Evolutionary conservation across 1,140 invertebrate species (phyloP).

Genomic region (Drosophila sulfurigaster): DNA sequence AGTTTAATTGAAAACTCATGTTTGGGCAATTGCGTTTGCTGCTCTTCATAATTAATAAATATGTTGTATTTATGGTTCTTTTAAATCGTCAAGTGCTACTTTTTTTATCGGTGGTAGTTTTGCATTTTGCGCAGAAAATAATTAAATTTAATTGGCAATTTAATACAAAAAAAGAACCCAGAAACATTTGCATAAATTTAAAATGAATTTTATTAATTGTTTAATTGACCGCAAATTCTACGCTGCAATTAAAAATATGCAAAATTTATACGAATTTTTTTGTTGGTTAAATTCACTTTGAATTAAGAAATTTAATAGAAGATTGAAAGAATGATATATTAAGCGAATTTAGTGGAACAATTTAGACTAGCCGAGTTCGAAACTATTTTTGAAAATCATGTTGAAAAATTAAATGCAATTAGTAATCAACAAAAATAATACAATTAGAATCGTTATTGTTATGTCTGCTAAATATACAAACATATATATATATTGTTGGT

Average conservation of each 20-base stretch:
- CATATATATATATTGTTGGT: conserved; percentile 2
- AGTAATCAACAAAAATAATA: conserved; percentile 23
- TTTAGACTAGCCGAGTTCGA: conserved; percentile 17
- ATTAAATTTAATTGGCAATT: conserved; percentile 1
- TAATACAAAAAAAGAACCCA: not conserved
- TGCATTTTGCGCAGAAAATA: conserved; percentile 22
- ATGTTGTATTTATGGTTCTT: not conserved
- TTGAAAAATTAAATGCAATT: conserved; percentile 50
- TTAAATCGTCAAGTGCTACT: conserved; percentile 64
- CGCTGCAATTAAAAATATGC: conserved; percentile 21
- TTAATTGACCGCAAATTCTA: conserved; percentile 37
- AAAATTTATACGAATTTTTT: not conserved
- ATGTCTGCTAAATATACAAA: conserved; percentile 11
- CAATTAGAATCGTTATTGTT: conserved; percentile 23
- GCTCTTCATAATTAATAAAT: conserved; percentile 50
- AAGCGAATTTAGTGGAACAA: conserved; percentile 1
- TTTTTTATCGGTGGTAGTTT: conserved; percentile 75
- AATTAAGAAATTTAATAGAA: not conserved
- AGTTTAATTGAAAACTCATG: conserved; percentile 63
- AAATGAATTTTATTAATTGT: conserved; percentile 17
- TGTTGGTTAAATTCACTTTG: not conserved
- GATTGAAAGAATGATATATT: not conserved
- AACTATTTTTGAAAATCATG: not conserved
- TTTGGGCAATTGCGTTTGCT: conserved; percentile 6
- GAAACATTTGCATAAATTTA: conserved; percentile 13